phyloP scores from a whole-genome alignment of 2,113 vertebrate genomes.

The Rutilus rutilus region DNA sequence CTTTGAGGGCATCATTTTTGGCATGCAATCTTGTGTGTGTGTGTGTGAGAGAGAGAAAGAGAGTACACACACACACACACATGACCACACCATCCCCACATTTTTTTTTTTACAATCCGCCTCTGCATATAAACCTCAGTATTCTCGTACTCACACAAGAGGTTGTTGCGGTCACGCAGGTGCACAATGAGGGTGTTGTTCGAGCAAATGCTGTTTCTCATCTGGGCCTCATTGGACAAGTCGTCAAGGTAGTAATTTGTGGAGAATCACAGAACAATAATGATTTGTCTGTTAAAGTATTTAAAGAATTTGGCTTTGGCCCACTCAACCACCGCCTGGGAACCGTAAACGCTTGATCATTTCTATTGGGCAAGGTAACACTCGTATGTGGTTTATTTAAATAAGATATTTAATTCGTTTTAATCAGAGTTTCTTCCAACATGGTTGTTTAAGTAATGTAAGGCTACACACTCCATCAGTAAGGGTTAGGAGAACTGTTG shows the following conservation, averaged over 20 bases:
- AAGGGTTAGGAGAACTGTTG: too few relatives aligned
- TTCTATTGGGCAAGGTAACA: not conserved
- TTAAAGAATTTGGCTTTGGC: not conserved
- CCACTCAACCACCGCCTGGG: not conserved
- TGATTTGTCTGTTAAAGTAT: not conserved
- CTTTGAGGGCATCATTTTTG: too few relatives aligned
- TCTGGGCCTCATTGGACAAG: not conserved
- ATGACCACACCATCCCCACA: too few relatives aligned
- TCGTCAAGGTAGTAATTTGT: not conserved
- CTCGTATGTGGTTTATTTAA: not conserved
- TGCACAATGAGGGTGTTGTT: constrained; percentile 37
- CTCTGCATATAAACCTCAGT: not conserved
- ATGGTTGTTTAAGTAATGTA: too few relatives aligned
- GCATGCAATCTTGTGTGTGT: too few relatives aligned
- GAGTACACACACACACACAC: too few relatives aligned
- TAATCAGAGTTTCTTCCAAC: too few relatives aligned
- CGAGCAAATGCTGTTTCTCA: not conserved
- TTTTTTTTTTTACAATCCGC: too few relatives aligned
- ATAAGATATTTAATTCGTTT: too few relatives aligned
- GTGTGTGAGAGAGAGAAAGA: too few relatives aligned
- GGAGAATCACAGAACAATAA: constrained; percentile 20
- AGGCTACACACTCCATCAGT: too few relatives aligned
- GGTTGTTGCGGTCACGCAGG: constrained; percentile 25
- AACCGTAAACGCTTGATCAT: not conserved
- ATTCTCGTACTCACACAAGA: not conserved